Evolutionary conservation across 2,888 invertebrate genomes (phyloP), one percentile per base, ranked within the genome.

Genomic region (Acrobasis consociella): DNA sequence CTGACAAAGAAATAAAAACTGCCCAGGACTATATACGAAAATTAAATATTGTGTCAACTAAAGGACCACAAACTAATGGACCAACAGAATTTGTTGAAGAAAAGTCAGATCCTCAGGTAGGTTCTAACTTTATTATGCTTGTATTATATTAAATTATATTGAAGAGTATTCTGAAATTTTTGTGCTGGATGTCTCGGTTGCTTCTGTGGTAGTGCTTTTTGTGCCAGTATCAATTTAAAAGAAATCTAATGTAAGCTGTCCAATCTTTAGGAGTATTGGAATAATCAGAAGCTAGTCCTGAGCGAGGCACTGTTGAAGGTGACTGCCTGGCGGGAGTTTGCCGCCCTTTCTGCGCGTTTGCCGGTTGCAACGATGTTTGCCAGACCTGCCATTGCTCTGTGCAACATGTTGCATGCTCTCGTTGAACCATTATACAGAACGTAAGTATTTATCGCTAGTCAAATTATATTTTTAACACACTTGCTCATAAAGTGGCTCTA

Each of bases 271-370:
- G 92, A 92, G 63, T 92, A 94, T 73, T 89, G 93, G 80, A 91
- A 86, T 60, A 99, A 99, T 91, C 99, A 99, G 87, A 99, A 99
- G 89, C 95, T 99, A 74, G 97, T 98, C 37, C 93, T 99, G 31
- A 96, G 97, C 75, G 97, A 98, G 82, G 98, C 98, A 0, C 88
- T 99, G 58, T 83, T 99, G 9, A 94, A 95, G 68, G 95, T 98
- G 69, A 98, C 97, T 1, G 98, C 97, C 73, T 99, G 99, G 99
- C 94, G 95, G 16, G 96, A 96, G 77, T 98, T 98, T 3, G 94
- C 95, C 66, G 93, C 94, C 69, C 93, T 99, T 64, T 95, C 97
- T 38, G 95, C 95, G 71, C 94, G 96, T 62, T 91, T 99, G 66
- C 99, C 99, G 0, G 95, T 96, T 64, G 95, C 95, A 70, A 94